These are phyloP conservation scores for Sorex fumeus DNA, from an alignment of 2,113 vertebrate species.

Conservation along the genomic window DNA sequence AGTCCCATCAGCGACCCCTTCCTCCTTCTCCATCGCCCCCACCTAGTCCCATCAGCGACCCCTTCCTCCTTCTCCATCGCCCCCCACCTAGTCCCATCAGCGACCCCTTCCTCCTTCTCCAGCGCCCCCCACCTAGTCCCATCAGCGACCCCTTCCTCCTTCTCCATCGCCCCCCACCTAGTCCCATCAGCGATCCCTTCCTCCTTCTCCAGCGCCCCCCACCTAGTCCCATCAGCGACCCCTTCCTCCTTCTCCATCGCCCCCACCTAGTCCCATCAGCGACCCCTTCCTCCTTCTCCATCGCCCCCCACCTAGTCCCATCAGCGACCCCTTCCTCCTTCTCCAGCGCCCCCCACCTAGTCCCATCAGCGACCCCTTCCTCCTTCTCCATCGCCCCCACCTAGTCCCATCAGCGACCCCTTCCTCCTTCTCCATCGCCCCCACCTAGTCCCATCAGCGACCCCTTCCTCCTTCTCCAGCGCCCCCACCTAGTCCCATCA, in stretches of 20 bases:
- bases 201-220: background rate
- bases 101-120: slow-evolving; percentile 46
- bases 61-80: slow-evolving; percentile 11
- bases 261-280: background rate
- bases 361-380: slow-evolving; percentile 45
- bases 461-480: slow-evolving; percentile 34
- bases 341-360: background rate
- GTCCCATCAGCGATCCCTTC: slow-evolving; percentile 42
- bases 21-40: background rate
- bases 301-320: background rate
- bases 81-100: background rate
- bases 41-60: background rate
- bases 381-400: background rate
- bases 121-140: background rate
- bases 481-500: background rate
- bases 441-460: background rate
- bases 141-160: slow-evolving; percentile 51
- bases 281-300: slow-evolving; percentile 43
- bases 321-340: slow-evolving; percentile 46
- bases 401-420: slow-evolving; percentile 5
- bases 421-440: slow-evolving; percentile 21
- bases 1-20: slow-evolving; percentile 47
- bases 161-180: background rate
- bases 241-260: slow-evolving; percentile 25
- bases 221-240: background rate